Conservation (phyloP, 2,888 invertebrate genomes). For the Gasteruption jaculator region DNA sequence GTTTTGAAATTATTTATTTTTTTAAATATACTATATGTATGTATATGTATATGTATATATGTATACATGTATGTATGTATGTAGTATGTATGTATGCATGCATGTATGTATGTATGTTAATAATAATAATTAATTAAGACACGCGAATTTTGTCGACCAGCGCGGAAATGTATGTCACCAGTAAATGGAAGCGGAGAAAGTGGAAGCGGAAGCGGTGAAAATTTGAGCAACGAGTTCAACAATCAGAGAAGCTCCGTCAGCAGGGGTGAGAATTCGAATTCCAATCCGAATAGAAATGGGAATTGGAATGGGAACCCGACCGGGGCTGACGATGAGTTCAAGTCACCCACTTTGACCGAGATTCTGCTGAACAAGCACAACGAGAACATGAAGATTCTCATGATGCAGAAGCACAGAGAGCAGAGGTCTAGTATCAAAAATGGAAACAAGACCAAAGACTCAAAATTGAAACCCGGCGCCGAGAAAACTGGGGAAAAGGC, state of each 20-base stretch:
- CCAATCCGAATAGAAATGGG: constrained; percentile 40
- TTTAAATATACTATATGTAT: no score
- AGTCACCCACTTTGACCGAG: constrained; percentile 59
- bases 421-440: constrained; percentile 55
- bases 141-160: constrained; percentile 20
- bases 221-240: constrained; percentile 59
- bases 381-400: constrained; percentile 74
- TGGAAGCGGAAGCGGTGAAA: constrained; percentile 60
- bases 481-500: constrained; percentile 46
- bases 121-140: neutral
- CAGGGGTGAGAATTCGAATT: constrained; percentile 52
- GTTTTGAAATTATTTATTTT: no score
- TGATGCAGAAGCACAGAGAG: constrained; percentile 68
- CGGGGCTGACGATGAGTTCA: constrained; percentile 44
- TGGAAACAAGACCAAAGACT: constrained; percentile 53
- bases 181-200: constrained; percentile 58
- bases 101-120: no score
- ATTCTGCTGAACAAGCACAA: constrained; percentile 65
- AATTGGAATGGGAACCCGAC: constrained; percentile 40
- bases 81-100: no score
- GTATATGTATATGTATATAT: no score
- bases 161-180: constrained; percentile 52
- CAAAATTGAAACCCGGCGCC: constrained; percentile 50
- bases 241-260: constrained; percentile 54
- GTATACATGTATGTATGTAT: no score